A percentile compares a stretch with the other conserved stretches of the same genome.
Conservation (phyloP, 2,113 vertebrate species). For the Channa argus region DNA sequence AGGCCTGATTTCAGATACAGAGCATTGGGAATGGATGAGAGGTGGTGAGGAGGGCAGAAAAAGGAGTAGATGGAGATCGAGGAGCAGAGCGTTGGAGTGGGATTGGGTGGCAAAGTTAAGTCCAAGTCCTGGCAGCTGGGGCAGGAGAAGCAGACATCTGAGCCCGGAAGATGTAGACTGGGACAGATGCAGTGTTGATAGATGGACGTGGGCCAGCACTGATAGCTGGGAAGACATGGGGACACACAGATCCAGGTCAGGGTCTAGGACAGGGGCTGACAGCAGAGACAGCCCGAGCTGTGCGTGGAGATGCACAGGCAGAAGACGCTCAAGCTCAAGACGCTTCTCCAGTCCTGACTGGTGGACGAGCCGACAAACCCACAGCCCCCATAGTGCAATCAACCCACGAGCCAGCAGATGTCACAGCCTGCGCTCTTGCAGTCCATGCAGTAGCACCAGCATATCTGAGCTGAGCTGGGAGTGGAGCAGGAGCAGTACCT, state of each 20-base stretch:
- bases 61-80: constrained; percentile 44
- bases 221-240: constrained; percentile 77
- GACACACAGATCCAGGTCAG: constrained; percentile 46
- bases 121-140: constrained; percentile 56
- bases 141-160: constrained; percentile 36
- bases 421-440: constrained; percentile 73
- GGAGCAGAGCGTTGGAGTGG: constrained; percentile 53
- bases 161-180: constrained; percentile 69
- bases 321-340: constrained; percentile 45
- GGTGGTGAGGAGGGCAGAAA: constrained; percentile 30
- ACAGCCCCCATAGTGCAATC: constrained; percentile 49
- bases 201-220: constrained; percentile 77
- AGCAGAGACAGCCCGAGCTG: constrained; percentile 54
- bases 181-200: constrained; percentile 64
- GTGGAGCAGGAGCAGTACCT: constrained; percentile 75
- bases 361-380: constrained; percentile 57
- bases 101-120: constrained; percentile 52
- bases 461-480: constrained; percentile 81
- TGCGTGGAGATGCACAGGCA: constrained; percentile 44
- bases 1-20: constrained; percentile 52
- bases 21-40: constrained; percentile 71
- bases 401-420: constrained; percentile 41
- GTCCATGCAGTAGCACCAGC: constrained; percentile 78
- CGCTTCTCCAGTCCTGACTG: constrained; percentile 67
- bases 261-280: constrained; percentile 52